Evolutionary conservation across 1,140 invertebrate species (phyloP), one percentile per base, ranked within the genome.

Genomic region (Drosophila auraria): DNA sequence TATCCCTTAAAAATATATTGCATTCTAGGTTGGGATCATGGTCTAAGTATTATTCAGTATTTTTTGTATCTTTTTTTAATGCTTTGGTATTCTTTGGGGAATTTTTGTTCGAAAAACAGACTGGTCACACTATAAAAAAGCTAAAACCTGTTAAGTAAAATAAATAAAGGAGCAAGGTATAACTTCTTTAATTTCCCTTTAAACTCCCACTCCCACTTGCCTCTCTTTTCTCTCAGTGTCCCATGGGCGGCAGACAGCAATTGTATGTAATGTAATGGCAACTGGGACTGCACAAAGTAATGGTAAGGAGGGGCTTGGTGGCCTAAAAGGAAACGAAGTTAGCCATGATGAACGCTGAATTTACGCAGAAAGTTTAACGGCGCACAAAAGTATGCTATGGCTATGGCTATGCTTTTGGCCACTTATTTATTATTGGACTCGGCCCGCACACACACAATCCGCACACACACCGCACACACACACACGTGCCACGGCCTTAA

Each of bases 381-480:
- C 86, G 86, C 82, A 81, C 65, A 63, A 81, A 82, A 82, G 81
- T 84, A 76, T 82, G 81, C 78, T 76, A 82, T 53, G 81, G 45
- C 81, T 73, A 82, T 66, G 84, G 78, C 66, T 76, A 82, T 53
- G 81, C 50, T 83, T 73, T 87, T 66, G 86, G 78, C 66, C 82
- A 89, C 86, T 89, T 89, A 90, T 89, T 90, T 89, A 89, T 89
- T 90, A 89, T 89, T 84, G 86, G 66, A 79, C 70, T 61, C 27
- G 23, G 53, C 63, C 40, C 42, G 65, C 33, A 59, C 58, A 65
- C 54, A 57, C 50, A 72, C 17, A 23, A 9, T 51, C 40, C 30
- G 66, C 15, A 51, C 45, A 51, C 45, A 58, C 15, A 63, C 44
- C 44, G 54, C 36, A 68, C 17, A 53, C 23, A 33, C 30, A 45